Conservation (phyloP, 1,140 invertebrate genomes). For the Ostrea denselamellosa region DNA sequence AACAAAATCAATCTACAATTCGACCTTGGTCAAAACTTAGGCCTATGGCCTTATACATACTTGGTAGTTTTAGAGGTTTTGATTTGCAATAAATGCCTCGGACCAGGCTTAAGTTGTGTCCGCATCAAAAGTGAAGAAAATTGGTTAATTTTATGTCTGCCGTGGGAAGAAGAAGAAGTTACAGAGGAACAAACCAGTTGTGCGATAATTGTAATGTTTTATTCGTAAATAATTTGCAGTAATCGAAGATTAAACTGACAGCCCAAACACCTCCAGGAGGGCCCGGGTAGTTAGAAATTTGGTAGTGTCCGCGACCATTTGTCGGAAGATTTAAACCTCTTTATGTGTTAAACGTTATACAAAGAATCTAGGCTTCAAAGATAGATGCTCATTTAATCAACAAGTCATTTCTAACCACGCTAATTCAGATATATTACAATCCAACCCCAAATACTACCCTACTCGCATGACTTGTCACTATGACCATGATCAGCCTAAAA, state of each 20-base stretch:
- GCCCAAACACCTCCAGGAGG: not conserved
- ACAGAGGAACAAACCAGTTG: not conserved
- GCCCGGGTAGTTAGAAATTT: constrained; percentile 5
- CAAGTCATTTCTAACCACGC: no score
- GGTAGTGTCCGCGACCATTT: not conserved
- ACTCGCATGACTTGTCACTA: no score
- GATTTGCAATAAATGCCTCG: not conserved
- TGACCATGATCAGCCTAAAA: no score
- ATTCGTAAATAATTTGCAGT: constrained; percentile 25
- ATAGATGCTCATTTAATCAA: no score
- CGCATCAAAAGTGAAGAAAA: constrained; percentile 2
- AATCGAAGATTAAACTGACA: constrained; percentile 11
- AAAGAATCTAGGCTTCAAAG: no score
- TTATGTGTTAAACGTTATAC: no score
- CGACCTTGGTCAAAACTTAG: no score
- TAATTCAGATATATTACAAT: no score
- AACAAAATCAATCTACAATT: no score
- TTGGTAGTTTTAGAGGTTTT: not conserved
- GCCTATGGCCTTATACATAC: no score
- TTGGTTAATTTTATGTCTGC: not conserved
- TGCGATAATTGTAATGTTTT: constrained; percentile 27
- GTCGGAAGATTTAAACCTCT: not conserved
- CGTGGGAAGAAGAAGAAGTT: not conserved
- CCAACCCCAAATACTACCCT: no score
- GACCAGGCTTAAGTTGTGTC: not conserved